Evolutionary conservation across 1,140 invertebrate genomes (phyloP), one percentile per base, ranked within the genome.

Genomic region (Chrysoperla carnea): DNA sequence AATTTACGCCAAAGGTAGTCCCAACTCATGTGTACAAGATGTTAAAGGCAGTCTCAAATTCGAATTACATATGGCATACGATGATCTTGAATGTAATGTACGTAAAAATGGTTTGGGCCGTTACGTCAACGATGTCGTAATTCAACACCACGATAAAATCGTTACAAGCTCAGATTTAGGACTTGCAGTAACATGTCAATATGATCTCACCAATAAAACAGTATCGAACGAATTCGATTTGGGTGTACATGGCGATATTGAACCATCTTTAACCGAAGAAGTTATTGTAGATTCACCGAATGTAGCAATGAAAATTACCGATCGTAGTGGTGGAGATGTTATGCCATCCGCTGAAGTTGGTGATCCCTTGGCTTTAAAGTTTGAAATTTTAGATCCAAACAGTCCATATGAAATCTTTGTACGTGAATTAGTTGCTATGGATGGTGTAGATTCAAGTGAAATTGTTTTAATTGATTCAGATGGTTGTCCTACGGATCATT

Each of bases 361-460:
- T 50, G 88, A 93, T 64, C 85, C 86, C 2, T 62, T 93, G 55
- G 84, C 87, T 6, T 74, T 94, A 2, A 75, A 81, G 54, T 94
- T 94, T 61, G 86, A 92, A 62, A 92, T 94, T 49, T 69, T 89
- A 48, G 88, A 93, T 60, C 77, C 76, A 45, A 82, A 88, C 64
- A 88, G 82, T 53, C 90, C 90, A 2, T 94, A 89, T 66, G 88
- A 93, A 62, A 92, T 94, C 48, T 93, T 94, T 59, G 88, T 94
- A 4, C 74, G 89, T 39, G 87, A 93, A 61, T 66, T 94, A 47
- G 85, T 93, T 17, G 90, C 90, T 31, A 86, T 92, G 82, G 90
- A 94, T 58, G 88, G 88, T 27, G 81, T 86, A 29, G 87, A 90
- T 59, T 87, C 82, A 41, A 86, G 81, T 52, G 86, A 91, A 70